Evolutionary conservation across 2,888 invertebrate genomes (phyloP).

Genomic region (Osedax frankpressi): DNA sequence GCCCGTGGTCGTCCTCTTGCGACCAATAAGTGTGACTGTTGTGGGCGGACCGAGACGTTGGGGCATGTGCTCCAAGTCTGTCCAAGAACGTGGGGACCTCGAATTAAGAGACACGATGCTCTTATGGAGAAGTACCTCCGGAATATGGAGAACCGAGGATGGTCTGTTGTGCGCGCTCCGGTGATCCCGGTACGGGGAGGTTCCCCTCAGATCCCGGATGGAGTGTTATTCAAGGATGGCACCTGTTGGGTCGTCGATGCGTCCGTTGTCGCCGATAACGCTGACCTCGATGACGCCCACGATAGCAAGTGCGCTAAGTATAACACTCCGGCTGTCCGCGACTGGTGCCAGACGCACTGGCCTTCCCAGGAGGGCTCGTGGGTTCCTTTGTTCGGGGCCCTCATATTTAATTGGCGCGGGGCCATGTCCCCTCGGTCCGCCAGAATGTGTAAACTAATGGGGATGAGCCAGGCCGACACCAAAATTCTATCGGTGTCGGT

Average conservation of each 20-base stretch:
- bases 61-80: no score
- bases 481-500: neutral
- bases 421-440: neutral
- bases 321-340: conserved; percentile 1
- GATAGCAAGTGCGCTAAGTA: neutral
- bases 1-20: neutral
- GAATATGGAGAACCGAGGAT: neutral
- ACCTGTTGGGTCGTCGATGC: conserved; percentile 1
- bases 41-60: conserved; percentile 17
- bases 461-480: neutral
- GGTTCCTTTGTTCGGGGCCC: neutral
- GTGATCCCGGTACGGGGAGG: neutral
- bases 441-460: neutral
- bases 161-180: neutral
- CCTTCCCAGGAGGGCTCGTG: neutral
- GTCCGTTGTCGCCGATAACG: neutral
- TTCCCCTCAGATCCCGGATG: neutral
- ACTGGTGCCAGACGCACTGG: conserved; percentile 8
- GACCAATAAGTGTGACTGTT: neutral
- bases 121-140: conserved; percentile 10
- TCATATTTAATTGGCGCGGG: neutral
- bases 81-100: no score
- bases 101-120: no score
- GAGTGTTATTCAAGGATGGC: neutral
- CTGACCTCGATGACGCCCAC: neutral